Percentiles rank a stretch among this genome's conserved stretches.
phyloP scores from a whole-genome alignment of 2,113 vertebrate species.

The Spizaetus ornatus region DNA sequence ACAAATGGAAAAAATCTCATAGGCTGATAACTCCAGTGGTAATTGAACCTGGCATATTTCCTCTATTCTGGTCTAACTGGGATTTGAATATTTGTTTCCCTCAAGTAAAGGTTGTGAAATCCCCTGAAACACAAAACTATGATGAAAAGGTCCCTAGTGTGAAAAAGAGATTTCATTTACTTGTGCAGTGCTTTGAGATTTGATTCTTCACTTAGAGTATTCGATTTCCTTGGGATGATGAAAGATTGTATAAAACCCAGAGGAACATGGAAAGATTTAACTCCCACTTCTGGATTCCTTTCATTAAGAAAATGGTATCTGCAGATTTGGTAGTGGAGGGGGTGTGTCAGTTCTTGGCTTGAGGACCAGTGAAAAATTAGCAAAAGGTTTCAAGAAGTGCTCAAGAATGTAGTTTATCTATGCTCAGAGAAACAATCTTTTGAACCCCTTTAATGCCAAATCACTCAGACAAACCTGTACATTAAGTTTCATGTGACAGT shows the following conservation, averaged over 20 bases:
- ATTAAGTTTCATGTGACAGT: not conserved
- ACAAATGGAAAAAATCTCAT: not conserved
- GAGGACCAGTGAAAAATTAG: not conserved
- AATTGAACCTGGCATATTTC: slow-evolving; percentile 49
- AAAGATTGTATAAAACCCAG: slow-evolving; percentile 34
- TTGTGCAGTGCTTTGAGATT: slow-evolving; percentile 51
- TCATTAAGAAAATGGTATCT: not conserved
- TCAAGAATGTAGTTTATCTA: not conserved
- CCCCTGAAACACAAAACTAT: slow-evolving; percentile 44
- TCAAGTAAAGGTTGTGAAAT: slow-evolving; percentile 57
- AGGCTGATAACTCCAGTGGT: not conserved
- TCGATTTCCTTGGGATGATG: slow-evolving; percentile 29
- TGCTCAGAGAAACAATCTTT: not conserved
- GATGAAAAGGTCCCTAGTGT: slow-evolving; percentile 43
- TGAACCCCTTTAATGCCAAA: not conserved
- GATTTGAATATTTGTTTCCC: slow-evolving; percentile 65
- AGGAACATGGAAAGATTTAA: slow-evolving; percentile 23
- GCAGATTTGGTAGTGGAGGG: not conserved
- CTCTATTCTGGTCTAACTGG: slow-evolving; percentile 29
- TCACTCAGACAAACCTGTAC: not conserved
- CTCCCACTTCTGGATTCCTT: not conserved
- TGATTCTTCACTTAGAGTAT: slow-evolving; percentile 30
- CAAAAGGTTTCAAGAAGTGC: not conserved
- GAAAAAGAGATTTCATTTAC: slow-evolving; percentile 36
- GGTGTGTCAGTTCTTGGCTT: not conserved